Base-by-base conservation (phyloP, 2,888 invertebrate genomes). In the Vesta saturnalis region DNA sequence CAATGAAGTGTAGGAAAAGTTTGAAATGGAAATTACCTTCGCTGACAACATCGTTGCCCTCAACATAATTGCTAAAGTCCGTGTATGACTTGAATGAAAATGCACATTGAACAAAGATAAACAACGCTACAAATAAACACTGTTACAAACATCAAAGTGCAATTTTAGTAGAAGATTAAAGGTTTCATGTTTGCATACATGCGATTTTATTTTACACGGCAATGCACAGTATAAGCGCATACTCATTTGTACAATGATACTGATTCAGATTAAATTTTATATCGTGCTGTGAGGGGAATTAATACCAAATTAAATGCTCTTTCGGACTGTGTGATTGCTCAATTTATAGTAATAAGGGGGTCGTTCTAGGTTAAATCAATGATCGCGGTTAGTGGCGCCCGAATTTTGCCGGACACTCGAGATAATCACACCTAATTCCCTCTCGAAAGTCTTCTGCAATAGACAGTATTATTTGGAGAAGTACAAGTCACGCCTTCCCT, bases 361-460 rank as follows among this genome's bases (percentile, higher is more conserved):
- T 73, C 64, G 64, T 60, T 54, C 58, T 67, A 71, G 73, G 77
- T 77, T 78, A 77, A 78, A 77, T 77, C 77, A 77, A 78, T 78
- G 78, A 75, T 72, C 72, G 72, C 49, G 72, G 69, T 72, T 75
- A 64, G 52, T 72, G 74, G 73, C 76, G 72, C 71, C 73, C n/a
- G 67, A 71, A 73, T 70, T 73, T 69, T 69, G 71, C 73, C 76
- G 77, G 77, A 74, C 77, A 77, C 75, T 74, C 72, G 74, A 77
- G 77, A 77, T 78, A 78, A 78, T 78, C 76, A 74, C 76, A 73
- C 73, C 76, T 76, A 78, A 78, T 78, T 78, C 77, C 72, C 77
- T 71, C 76, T 77, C 71, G 74, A 76, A 77, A 76, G 77, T 76
- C 76, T 70, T 69, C 62, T 65, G 55, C 58, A 62, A 65, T 69